Base-by-base conservation (phyloP, 2,888 invertebrate species). In the Didymodactylos carnosus region DNA sequence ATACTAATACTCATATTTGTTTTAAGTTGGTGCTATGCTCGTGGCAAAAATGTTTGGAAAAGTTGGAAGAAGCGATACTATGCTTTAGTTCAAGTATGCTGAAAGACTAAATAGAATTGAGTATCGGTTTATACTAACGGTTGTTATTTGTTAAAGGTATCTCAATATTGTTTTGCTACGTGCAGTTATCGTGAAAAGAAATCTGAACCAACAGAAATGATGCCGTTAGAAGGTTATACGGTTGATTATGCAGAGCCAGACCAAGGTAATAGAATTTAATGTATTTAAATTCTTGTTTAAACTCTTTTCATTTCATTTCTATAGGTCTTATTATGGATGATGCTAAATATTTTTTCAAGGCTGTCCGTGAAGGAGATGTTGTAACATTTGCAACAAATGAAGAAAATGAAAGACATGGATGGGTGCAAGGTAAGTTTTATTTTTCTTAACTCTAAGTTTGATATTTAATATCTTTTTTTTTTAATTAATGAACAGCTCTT, bases 141-240 rank as follows among this genome's bases (percentile, higher is more conserved):
- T n/a, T n/a, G n/a, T n/a, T n/a, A 62, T 5, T 72, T 72, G 7
- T 39, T 78, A 43, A 77, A 85, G 85, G 86, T 86, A 19, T 95
- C 95, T 76, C 98, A 99, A 86, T 98, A 99, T 85, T 97, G 97
- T 49, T 98, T 99, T 86, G 97, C 98, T 69, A 91, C 99, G 88
- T 99, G 98, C 86, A 95, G 94, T 80, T 98, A 97, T 84, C 91
- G 95, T 84, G 95, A 98, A 85, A 97, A 95, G 87, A 97, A 97
- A 85, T 91, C 93, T 35, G 97, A 99, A 84, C 98, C 98, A 19
- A 92, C 94, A 35, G 98, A 98, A 86, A 95, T 98, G 92, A 93
- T 97, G 91, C 95, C 97, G 84, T 86, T 98, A 75, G 98, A 99
- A 84, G 97, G 94, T 25, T 98, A 94, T 84, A 98, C 97, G 62